Evolutionary conservation across 2,888 invertebrate genomes (phyloP).

Genomic region (Neuroscelio doddi): DNA sequence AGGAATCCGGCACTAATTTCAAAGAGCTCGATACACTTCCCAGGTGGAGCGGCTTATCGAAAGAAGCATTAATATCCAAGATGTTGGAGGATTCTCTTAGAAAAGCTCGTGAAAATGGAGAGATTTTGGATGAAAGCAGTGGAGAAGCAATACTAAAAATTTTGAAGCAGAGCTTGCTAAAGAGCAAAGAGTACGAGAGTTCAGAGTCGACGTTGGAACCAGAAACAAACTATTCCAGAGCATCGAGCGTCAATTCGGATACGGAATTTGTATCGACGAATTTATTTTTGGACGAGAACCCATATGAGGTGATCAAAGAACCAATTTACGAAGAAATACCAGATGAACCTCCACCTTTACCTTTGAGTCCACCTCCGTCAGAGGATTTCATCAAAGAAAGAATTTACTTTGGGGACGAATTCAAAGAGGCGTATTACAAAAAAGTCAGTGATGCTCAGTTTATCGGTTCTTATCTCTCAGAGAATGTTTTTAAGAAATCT

Average conservation of each 20-base stretch:
- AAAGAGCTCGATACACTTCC: constrained; percentile 11
- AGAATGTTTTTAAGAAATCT: constrained; percentile 58
- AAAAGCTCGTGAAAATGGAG: constrained; percentile 66
- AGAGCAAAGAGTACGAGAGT: constrained; percentile 60
- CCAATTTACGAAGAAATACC: constrained; percentile 73
- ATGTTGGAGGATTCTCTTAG: constrained; percentile 65
- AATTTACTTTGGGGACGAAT: constrained; percentile 73
- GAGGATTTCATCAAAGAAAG: constrained; percentile 81
- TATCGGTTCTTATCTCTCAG: constrained; percentile 58
- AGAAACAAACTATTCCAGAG: constrained; percentile 58
- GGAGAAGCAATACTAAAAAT: constrained; percentile 68
- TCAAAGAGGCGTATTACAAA: constrained; percentile 58
- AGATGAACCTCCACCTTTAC: constrained; percentile 79
- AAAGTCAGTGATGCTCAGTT: constrained; percentile 57
- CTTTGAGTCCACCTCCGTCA: constrained; percentile 83
- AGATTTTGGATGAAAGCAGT: constrained; percentile 66
- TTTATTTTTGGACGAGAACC: constrained; percentile 65
- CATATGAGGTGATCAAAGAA: constrained; percentile 71
- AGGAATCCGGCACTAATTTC: constrained; percentile 19
- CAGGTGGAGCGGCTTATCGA: constrained; percentile 47
- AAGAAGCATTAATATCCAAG: constrained; percentile 66
- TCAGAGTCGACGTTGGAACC: constrained; percentile 59
- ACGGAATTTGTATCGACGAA: constrained; percentile 64
- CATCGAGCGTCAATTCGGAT: constrained; percentile 60
- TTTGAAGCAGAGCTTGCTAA: constrained; percentile 66